A percentile compares a stretch with the other conserved stretches of the same genome.
These are phyloP conservation scores for Brachyalestes nurse DNA, from an alignment of 2,797 vertebrate genomes.

Conservation along the genomic window DNA sequence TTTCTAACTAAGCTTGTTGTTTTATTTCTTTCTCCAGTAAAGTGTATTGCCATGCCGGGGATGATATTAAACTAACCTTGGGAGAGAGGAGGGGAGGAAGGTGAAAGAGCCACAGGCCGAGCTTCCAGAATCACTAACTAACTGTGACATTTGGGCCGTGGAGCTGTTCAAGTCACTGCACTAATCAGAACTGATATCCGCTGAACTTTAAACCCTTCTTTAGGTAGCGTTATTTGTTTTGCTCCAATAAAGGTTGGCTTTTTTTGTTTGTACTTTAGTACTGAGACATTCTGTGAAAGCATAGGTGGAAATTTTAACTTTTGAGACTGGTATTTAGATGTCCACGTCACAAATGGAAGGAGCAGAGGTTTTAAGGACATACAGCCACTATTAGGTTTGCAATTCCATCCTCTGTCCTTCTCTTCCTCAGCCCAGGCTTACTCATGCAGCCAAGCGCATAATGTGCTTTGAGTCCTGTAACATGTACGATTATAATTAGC, in stretches of 20 bases:
- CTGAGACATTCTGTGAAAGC: not conserved
- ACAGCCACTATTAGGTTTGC: conserved; percentile 75
- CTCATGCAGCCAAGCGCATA: conserved; percentile 94
- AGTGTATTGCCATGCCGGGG: conserved; percentile 63
- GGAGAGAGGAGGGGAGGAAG: conserved; percentile 54
- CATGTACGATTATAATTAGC: conserved; percentile 99
- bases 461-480: conserved; percentile 98
- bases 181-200: conserved; percentile 64
- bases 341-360: conserved; percentile 66
- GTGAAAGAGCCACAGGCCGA: conserved; percentile 67
- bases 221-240: conserved; percentile 42
- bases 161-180: conserved; percentile 64
- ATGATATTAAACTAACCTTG: conserved; percentile 78
- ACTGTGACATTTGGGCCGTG: conserved; percentile 72
- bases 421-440: conserved; percentile 88
- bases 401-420: conserved; percentile 72
- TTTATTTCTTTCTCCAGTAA: conserved; percentile 47
- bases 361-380: conserved; percentile 78
- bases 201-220: conserved; percentile 61
- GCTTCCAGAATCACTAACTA: conserved; percentile 72
- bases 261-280: conserved; percentile 45
- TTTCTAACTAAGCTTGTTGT: not conserved
- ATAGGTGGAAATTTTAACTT: conserved; percentile 4
- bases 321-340: conserved; percentile 15
- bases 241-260: conserved; percentile 9